phyloP scores from a whole-genome alignment of 2,113 vertebrate genomes.

The Athene cunicularia region DNA sequence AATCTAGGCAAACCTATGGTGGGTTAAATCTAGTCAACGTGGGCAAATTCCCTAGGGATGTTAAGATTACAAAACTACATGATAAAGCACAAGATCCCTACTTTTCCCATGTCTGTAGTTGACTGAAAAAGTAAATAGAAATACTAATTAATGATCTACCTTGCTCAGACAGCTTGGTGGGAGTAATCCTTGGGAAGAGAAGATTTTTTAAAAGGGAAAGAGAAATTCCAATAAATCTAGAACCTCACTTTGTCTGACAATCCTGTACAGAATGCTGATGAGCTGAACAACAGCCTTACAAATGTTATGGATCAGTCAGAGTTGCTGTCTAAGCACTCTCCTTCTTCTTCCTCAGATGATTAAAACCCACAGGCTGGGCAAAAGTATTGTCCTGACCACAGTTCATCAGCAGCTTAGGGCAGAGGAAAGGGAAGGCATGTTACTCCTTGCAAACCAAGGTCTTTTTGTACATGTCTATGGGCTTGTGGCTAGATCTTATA shows the following conservation, averaged over 20 bases:
- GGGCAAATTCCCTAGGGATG: background rate
- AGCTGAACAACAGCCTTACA: background rate
- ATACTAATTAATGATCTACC: background rate
- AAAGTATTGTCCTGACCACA: background rate
- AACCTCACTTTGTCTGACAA: background rate
- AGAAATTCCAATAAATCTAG: background rate
- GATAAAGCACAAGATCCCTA: background rate
- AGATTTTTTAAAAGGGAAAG: background rate
- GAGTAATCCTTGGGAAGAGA: background rate
- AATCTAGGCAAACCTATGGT: background rate
- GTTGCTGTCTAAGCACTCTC: background rate
- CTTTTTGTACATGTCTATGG: background rate
- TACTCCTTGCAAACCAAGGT: background rate
- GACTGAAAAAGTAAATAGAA: constrained; percentile 34
- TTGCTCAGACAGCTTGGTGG: background rate
- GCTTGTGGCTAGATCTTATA: background rate
- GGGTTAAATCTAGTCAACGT: background rate
- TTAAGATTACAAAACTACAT: background rate
- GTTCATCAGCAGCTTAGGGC: background rate
- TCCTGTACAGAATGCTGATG: background rate
- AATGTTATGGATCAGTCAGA: background rate
- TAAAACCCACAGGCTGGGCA: background rate
- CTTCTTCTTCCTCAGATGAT: background rate
- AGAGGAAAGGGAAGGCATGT: background rate
- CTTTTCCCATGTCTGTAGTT: background rate